A percentile compares a stretch with the other conserved stretches of the same genome.
Evolutionary conservation across 2,888 invertebrate species (phyloP).

Genomic region (Drosophila histrio): DNA sequence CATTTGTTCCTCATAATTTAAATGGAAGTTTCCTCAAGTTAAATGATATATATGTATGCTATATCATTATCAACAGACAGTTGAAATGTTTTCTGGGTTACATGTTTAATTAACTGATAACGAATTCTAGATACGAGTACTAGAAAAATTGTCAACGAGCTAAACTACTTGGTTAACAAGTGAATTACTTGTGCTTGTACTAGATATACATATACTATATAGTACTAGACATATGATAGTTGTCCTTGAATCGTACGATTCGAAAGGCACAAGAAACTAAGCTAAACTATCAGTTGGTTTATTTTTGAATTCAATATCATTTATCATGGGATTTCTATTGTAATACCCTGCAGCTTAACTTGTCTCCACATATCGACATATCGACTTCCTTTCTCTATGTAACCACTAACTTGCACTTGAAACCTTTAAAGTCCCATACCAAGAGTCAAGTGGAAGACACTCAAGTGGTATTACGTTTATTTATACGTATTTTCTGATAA

Average conservation of each 20-base stretch:
- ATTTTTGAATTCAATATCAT: neutral
- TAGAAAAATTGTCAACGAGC: slow-evolving; percentile 9
- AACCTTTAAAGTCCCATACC: slow-evolving; percentile 16
- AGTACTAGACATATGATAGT: neutral
- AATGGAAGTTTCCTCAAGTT: slow-evolving; percentile 4
- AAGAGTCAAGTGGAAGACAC: slow-evolving; percentile 56
- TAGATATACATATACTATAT: neutral
- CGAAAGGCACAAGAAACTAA: neutral
- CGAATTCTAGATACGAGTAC: slow-evolving; percentile 8
- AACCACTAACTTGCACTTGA: slow-evolving; percentile 46
- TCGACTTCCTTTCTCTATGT: slow-evolving; percentile 32
- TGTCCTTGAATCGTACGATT: slow-evolving; percentile 1
- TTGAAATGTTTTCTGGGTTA: slow-evolving; percentile 22
- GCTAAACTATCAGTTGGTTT: neutral
- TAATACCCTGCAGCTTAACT: slow-evolving; percentile 36
- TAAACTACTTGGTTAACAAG: slow-evolving; percentile 28
- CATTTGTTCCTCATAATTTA: slow-evolving; percentile 4
- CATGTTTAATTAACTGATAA: slow-evolving; percentile 54
- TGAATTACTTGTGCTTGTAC: slow-evolving; percentile 17
- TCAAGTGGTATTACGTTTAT: slow-evolving; percentile 66
- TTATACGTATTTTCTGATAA: slow-evolving; percentile 59
- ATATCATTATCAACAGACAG: slow-evolving; percentile 1
- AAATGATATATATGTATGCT: neutral
- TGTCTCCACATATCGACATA: slow-evolving; percentile 37
- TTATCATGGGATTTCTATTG: neutral